Evolutionary conservation across 2,888 invertebrate species (phyloP).

Genomic region (Andrena flavipes): DNA sequence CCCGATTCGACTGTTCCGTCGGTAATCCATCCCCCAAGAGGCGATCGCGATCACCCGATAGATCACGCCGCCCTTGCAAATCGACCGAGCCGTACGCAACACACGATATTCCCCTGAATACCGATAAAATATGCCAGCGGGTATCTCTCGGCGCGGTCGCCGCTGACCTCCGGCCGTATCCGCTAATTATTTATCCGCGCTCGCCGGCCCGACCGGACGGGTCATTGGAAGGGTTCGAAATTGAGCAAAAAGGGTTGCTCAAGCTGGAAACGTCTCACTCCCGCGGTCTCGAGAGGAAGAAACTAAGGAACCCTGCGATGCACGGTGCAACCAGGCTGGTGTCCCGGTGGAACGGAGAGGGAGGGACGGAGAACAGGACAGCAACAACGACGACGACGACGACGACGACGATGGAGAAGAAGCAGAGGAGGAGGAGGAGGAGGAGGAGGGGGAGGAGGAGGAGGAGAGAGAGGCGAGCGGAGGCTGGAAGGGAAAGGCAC

Average conservation of each 20-base stretch:
- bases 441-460: slow-evolving; percentile 19
- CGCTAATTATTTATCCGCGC: slow-evolving; percentile 71
- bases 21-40: not conserved
- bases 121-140: slow-evolving; percentile 55
- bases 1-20: not conserved
- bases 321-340: slow-evolving; percentile 27
- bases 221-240: slow-evolving; percentile 77
- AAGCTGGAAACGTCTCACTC: slow-evolving; percentile 79
- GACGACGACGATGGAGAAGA: slow-evolving; percentile 22
- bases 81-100: slow-evolving; percentile 29
- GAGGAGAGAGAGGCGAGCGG: slow-evolving; percentile 35
- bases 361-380: slow-evolving; percentile 36
- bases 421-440: slow-evolving; percentile 8
- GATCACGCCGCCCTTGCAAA: slow-evolving; percentile 24
- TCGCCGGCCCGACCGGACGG: slow-evolving; percentile 42
- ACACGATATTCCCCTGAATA: slow-evolving; percentile 48
- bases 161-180: slow-evolving; percentile 45
- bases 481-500: slow-evolving; percentile 74
- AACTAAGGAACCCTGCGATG: slow-evolving; percentile 12
- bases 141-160: slow-evolving; percentile 27
- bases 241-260: slow-evolving; percentile 70
- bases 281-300: slow-evolving; percentile 42
- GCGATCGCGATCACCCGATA: slow-evolving; percentile 1
- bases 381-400: not conserved
- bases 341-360: slow-evolving; percentile 33